phyloP scores from a whole-genome alignment of 2,797 vertebrate genomes.

The Leptodactylus fallax region DNA sequence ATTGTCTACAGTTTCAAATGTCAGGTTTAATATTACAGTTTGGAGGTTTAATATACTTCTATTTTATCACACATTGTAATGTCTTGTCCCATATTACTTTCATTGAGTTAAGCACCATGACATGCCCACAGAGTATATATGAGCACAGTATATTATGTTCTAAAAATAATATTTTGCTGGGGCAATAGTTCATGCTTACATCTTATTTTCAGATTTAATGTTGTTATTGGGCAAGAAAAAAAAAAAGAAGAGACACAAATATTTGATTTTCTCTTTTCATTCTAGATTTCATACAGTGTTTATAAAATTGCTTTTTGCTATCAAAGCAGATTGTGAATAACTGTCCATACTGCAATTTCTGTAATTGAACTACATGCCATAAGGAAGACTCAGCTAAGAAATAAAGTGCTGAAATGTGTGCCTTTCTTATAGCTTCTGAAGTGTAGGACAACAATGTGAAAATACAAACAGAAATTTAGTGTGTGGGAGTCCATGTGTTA shows the following conservation, averaged over 20 bases:
- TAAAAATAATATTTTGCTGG: conserved; percentile 57
- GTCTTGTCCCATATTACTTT: conserved; percentile 54
- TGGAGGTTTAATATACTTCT: conserved; percentile 38
- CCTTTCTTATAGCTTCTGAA: conserved; percentile 34
- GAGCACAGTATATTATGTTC: conserved; percentile 54
- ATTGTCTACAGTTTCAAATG: conserved; percentile 16
- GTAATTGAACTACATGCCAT: conserved; percentile 60
- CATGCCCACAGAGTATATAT: conserved; percentile 54
- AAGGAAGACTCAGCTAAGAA: conserved; percentile 59
- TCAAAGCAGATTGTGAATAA: conserved; percentile 62
- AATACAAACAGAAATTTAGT: background rate
- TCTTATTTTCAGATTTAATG: conserved; percentile 58
- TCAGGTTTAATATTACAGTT: conserved; percentile 35
- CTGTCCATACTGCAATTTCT: conserved; percentile 62
- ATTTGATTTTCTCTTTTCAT: conserved; percentile 63
- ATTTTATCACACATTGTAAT: conserved; percentile 45
- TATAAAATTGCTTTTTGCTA: conserved; percentile 63
- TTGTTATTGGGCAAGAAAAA: conserved; percentile 52
- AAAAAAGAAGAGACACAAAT: conserved; percentile 55
- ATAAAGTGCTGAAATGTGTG: conserved; percentile 51
- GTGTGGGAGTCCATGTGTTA: background rate
- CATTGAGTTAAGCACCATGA: conserved; percentile 55
- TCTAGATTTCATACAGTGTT: conserved; percentile 59
- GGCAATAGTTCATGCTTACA: conserved; percentile 50
- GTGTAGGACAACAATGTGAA: conserved; percentile 9